Evolutionary conservation across 2,113 vertebrate genomes (phyloP).

Genomic region (Pandion haliaetus): DNA sequence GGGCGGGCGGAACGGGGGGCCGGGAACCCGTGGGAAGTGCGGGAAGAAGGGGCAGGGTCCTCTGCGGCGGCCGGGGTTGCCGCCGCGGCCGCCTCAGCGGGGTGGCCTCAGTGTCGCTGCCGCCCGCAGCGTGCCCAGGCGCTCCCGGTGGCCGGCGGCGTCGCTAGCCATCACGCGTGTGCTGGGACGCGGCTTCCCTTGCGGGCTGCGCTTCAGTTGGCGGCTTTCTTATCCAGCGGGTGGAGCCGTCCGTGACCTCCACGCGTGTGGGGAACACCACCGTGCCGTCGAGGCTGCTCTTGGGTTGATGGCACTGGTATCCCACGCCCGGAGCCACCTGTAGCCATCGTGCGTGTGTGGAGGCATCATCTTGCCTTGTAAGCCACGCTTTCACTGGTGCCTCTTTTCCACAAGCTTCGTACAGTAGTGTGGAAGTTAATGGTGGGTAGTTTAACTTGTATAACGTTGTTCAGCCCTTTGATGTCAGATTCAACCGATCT

Average conservation of each 20-base stretch:
- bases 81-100: not conserved
- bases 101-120: rapidly evolving
- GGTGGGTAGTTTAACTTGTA: not conserved
- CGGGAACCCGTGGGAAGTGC: rapidly evolving
- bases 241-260: rapidly evolving
- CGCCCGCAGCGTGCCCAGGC: not conserved
- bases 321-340: rapidly evolving
- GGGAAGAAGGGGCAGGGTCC: not conserved
- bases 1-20: too few species aligned
- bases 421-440: rapidly evolving
- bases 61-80: not conserved
- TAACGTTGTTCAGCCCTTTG: not conserved
- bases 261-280: rapidly evolving
- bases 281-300: rapidly evolving
- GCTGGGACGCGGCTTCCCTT: rapidly evolving
- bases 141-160: too few species aligned
- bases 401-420: not conserved
- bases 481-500: not conserved
- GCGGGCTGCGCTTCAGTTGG: rapidly evolving
- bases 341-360: rapidly evolving
- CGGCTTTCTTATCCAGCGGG: rapidly evolving
- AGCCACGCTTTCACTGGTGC: rapidly evolving
- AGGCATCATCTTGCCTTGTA: rapidly evolving
- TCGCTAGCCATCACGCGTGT: rapidly evolving
- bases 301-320: rapidly evolving